phyloP scores from a whole-genome alignment of 1,140 invertebrate genomes.

The Cydia pomonella region DNA sequence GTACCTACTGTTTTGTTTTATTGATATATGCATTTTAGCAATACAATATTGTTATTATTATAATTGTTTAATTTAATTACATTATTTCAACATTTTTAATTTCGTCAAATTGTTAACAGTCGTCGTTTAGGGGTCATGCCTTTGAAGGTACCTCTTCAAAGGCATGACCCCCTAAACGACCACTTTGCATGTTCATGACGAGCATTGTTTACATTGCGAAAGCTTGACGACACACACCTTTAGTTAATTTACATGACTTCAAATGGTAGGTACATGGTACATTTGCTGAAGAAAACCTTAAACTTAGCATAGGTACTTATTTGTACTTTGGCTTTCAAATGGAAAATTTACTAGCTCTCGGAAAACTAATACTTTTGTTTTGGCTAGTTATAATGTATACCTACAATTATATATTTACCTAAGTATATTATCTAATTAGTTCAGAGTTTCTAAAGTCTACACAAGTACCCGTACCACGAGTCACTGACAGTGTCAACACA shows the following conservation, averaged over 20 bases:
- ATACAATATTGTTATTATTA: neutral
- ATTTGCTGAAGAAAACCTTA: neutral
- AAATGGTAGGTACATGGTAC: neutral
- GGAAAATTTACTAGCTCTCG: neutral
- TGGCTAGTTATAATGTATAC: neutral
- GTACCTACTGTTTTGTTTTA: too few species aligned
- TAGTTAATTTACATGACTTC: neutral
- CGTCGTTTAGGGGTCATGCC: too few species aligned
- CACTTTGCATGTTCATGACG: neutral
- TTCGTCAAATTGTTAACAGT: neutral
- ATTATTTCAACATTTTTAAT: neutral
- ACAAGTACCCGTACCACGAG: too few species aligned
- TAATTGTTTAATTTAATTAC: too few species aligned
- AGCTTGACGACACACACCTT: neutral
- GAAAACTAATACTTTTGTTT: neutral
- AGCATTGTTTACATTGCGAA: neutral
- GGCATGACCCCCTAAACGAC: neutral
- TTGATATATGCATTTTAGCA: too few species aligned
- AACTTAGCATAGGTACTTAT: neutral
- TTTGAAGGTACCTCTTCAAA: neutral
- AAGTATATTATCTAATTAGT: too few species aligned
- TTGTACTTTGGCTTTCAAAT: slow-evolving; percentile 4
- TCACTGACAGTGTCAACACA: too few species aligned
- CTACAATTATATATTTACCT: too few species aligned
- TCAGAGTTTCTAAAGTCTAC: too few species aligned